phyloP scores from a whole-genome alignment of 64 coral and sea anemone genomes.

The Stichodactyla helianthus region DNA sequence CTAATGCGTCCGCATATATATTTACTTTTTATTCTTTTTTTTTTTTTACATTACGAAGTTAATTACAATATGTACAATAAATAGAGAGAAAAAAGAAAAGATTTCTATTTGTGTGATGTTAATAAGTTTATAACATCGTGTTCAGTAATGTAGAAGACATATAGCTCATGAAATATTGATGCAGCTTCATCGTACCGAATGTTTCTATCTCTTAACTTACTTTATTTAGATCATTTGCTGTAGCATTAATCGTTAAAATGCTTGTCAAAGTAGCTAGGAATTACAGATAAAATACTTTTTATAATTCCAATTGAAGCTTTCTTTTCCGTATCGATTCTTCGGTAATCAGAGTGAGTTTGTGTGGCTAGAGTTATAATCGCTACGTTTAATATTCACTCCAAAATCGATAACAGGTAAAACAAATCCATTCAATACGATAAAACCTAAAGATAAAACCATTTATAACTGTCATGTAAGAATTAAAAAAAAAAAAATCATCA shows the following conservation, averaged over 20 bases:
- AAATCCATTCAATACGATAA: background rate
- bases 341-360: background rate
- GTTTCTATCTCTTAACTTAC: background rate
- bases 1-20: background rate
- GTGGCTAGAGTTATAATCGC: background rate
- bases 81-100: background rate
- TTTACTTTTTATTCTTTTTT: background rate
- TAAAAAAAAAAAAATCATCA: background rate
- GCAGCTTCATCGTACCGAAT: background rate
- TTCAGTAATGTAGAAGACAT: background rate
- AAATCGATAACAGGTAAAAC: background rate
- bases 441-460: background rate
- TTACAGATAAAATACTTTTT: background rate
- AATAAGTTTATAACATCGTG: background rate
- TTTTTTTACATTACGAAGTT: background rate
- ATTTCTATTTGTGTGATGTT: background rate
- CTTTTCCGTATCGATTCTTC: background rate
- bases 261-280: slow-evolving; percentile 3
- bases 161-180: background rate
- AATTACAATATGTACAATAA: slow-evolving; percentile 2
- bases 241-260: slow-evolving; percentile 4
- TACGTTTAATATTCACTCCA: background rate
- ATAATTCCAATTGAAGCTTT: background rate
- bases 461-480: background rate
- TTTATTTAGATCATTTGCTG: background rate